A percentile compares a stretch with the other conserved stretches of the same genome.
Conservation (phyloP, 2,797 vertebrate species). For the Micrastur ruficollis region DNA sequence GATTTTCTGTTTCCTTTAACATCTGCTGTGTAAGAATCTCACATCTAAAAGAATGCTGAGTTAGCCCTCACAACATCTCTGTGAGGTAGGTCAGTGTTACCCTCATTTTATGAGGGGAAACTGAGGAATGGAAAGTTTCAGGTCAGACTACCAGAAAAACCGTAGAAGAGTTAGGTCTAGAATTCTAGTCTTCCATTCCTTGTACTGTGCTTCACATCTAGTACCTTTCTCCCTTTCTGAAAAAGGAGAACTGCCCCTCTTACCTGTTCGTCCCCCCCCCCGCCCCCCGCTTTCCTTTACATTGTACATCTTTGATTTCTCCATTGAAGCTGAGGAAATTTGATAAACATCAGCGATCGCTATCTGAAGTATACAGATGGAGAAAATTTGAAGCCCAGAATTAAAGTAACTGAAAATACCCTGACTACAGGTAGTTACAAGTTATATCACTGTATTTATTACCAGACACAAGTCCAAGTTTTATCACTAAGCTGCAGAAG, state of each 20-base stretch:
- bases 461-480: background rate
- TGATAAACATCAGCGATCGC: background rate
- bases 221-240: background rate
- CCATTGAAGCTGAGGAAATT: background rate
- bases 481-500: background rate
- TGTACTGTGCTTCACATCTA: background rate
- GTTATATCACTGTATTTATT: background rate
- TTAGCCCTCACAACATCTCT: constrained; percentile 9
- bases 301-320: background rate
- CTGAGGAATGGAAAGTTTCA: background rate
- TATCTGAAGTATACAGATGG: background rate
- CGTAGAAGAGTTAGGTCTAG: background rate
- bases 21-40: background rate
- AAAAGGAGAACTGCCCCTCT: background rate
- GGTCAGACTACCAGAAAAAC: background rate
- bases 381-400: background rate
- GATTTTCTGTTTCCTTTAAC: background rate
- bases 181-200: background rate
- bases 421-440: background rate
- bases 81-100: constrained; percentile 33
- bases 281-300: background rate
- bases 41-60: background rate
- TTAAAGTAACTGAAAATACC: background rate
- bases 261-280: background rate
- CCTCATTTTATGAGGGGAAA: background rate